phyloP scores from a whole-genome alignment of 1,140 invertebrate species.

The Trypoxylus dichotomus region DNA sequence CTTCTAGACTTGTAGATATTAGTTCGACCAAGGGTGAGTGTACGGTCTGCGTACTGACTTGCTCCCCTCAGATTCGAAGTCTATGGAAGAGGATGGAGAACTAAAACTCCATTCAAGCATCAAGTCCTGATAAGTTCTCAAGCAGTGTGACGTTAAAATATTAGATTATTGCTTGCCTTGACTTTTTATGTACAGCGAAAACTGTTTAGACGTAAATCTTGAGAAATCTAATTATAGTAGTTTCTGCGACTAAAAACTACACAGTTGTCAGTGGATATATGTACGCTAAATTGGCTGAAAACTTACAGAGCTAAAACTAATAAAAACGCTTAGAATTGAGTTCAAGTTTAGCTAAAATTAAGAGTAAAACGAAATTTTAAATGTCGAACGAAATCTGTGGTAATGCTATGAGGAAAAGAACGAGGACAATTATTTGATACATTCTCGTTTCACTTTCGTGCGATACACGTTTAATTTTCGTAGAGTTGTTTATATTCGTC shows the following conservation, averaged over 20 bases:
- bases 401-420: no score
- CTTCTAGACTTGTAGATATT: neutral
- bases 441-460: no score
- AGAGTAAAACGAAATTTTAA: no score
- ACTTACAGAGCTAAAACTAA: no score
- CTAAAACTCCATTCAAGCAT: neutral
- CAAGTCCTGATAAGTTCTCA: conserved; percentile 5
- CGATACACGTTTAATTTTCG: no score
- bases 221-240: neutral
- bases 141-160: conserved; percentile 4
- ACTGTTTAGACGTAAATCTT: neutral
- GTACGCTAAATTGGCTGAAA: no score
- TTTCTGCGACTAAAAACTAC: neutral
- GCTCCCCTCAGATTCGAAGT: neutral
- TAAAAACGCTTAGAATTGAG: no score
- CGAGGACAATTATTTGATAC: no score
- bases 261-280: neutral
- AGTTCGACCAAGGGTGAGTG: neutral
- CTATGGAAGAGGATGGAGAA: neutral
- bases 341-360: no score
- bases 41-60: neutral
- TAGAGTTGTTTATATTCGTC: no score
- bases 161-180: conserved; percentile 6
- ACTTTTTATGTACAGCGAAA: neutral
- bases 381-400: no score